These are phyloP conservation scores for Ischnura elegans DNA, from an alignment of 2,888 invertebrate species.

Conservation along the genomic window DNA sequence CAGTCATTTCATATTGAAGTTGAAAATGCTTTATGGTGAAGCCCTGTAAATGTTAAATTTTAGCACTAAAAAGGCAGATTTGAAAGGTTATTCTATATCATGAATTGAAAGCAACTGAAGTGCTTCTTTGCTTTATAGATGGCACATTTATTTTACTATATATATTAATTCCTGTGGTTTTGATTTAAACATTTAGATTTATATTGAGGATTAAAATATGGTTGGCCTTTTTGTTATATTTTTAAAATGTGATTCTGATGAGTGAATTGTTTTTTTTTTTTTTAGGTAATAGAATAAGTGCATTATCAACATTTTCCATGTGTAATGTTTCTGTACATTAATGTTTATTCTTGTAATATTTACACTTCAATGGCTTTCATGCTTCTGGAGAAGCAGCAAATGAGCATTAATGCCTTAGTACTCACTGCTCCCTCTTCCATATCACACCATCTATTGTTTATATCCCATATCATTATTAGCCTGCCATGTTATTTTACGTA, in stretches of 20 bases:
- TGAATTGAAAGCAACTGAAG: constrained; percentile 63
- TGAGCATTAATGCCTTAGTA: constrained; percentile 63
- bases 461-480: constrained; percentile 64
- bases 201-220: constrained; percentile 36
- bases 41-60: constrained; percentile 64
- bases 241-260: constrained; percentile 34
- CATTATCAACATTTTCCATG: constrained; percentile 61
- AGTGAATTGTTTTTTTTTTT: constrained; percentile 60
- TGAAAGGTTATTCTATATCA: constrained; percentile 43
- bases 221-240: constrained; percentile 28
- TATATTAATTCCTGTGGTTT: constrained; percentile 33
- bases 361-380: constrained; percentile 61
- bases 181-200: constrained; percentile 58
- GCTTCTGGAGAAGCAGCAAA: constrained; percentile 66
- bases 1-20: constrained; percentile 67
- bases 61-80: constrained; percentile 57
- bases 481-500: constrained; percentile 61
- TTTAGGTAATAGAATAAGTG: constrained; percentile 49
- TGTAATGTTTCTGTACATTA: constrained; percentile 62
- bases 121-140: constrained; percentile 67
- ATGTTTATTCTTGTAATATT: constrained; percentile 59
- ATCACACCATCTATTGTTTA: constrained; percentile 66
- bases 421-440: constrained; percentile 64
- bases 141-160: constrained; percentile 62
- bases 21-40: constrained; percentile 64